Evolutionary conservation across 2,797 vertebrate genomes (phyloP), one percentile per base, ranked within the genome.

Genomic region (Falco concolor): DNA sequence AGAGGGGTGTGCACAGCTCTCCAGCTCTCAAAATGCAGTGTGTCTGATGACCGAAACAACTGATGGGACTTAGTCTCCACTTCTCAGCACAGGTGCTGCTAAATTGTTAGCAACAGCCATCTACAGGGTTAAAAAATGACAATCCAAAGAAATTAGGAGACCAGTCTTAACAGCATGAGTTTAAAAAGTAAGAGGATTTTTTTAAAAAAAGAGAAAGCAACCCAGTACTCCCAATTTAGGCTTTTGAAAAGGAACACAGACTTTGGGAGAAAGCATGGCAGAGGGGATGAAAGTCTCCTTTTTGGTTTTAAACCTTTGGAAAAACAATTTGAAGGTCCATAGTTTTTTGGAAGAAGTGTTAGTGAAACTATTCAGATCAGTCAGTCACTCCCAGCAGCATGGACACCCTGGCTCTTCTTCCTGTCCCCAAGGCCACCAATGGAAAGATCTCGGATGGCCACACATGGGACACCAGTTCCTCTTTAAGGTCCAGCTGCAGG

Each of bases 351-450:
- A 6, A 57, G 24, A 36, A 78, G 32, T 9, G 3, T 44, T 38
- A 53, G 42, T 44, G 74, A 38, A 89, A 17, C 17, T 36, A 0
- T 25, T 64, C 15, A 49, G 64, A 11, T 81, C 38, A 42, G 12
- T 64, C 2, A 2, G 36, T 61, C 42, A 8, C n/a, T 65, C 22
- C 36, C 28, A 40, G 63, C 12, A 49, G 6, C 2, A 2, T 34
- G 36, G 25, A 63, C 44, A 63, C 21, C 10, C 25, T 4, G 4
- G 45, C 44, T 42, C 22, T 69, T 38, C 25, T 38, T 40, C 34
- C 38, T 74, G 40, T 13, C 25, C 47, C 18, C 19, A 47, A 36
- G 15, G 40, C 12, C 21, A 49, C 59, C 0, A 2, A 12, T 0
- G 4, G 69, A 19, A 70, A 54, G 52, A 36, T 44, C 91, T 38